Evolutionary conservation across 2,888 invertebrate species (phyloP), one percentile per base, ranked within the genome.

Genomic region (Anodontia alba): DNA sequence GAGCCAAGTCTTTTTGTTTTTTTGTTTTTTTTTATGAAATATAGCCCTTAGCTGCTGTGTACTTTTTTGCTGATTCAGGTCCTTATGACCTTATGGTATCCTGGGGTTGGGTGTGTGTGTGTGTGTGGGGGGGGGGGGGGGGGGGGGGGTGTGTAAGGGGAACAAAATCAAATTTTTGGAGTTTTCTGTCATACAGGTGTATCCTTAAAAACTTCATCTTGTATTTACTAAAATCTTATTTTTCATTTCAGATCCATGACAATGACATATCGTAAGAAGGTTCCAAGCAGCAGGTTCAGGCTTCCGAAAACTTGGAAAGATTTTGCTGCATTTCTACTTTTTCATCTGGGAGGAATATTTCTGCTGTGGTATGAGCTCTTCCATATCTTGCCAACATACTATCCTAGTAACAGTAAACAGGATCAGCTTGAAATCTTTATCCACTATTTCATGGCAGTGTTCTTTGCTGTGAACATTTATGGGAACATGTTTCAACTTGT

Each of bases 401-500:
- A 89, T 54, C 62, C 74, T 29, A 76, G 76, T 23, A 31, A 51
- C 20, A 20, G 23, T 29, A 38, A 43, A 57, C 31, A 38, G 7
- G 10, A 62, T 17, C 10, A 43, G 15, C 49, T 31, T 8, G 77
- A 83, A 31, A n/a, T 73, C 12, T 75, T 66, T 38, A 42, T 80
- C 2, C 86, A 86, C 12, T 82, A 80, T 46, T 31, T 66, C 29
- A 71, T 95, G 83, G 97, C 97, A 57, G 95, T 96, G 49, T 97
- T 97, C 93, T 94, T 98, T 0, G 94, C 97, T 85, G 94, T 96
- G 57, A 98, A 98, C 92, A 95, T 98, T 66, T 95, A 97, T 68
- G 96, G 97, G 7, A 98, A 98, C 93, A 96, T 97, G 94, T 95
- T 97, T 42, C 97, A 96, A 89, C 96, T 97, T 62, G 96, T 97